These are phyloP conservation scores for Oryctolagus cuniculus DNA, from an alignment of 2,113 vertebrate species.

Conservation along the genomic window mOryCun1.1 NC_091432.1:34928501-34929000, in stretches of 20 bases:
- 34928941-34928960: background rate
- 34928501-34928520: constrained; percentile 18
- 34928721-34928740: background rate
- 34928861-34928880: constrained; percentile 8
- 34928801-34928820: background rate
- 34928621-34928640: background rate
- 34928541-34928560: background rate
- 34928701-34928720: background rate
- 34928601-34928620: background rate
- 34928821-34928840: background rate
- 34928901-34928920: background rate
- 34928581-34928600: background rate
- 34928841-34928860: constrained; percentile 1
- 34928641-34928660: background rate
- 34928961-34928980: background rate
- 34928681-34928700: background rate
- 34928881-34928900: background rate
- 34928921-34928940: background rate
- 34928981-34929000: background rate
- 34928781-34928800: background rate
- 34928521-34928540: background rate
- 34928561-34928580: background rate
- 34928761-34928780: background rate
- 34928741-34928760: background rate
- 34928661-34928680: constrained; percentile 6